Base-by-base conservation (phyloP, 2,888 invertebrate genomes). In the Axea sp. region DNA sequence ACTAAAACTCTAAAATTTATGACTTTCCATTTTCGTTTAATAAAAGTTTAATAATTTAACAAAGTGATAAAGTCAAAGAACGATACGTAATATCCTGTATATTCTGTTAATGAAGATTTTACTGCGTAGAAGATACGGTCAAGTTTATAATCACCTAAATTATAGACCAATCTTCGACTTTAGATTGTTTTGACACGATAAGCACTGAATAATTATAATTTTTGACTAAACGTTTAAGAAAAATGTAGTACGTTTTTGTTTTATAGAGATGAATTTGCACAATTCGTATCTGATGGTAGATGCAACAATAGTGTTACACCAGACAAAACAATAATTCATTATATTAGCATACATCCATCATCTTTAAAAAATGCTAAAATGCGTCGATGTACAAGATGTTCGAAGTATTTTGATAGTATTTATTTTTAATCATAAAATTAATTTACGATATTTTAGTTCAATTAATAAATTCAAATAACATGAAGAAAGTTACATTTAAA, bases 301-400 rank as follows among this genome's bases (percentile, higher is more conserved):
- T 69, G 64, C 9, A 74, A 68, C 68, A 73, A 73, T 73, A 57
- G 73, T 22, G 62, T 73, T 67, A 60, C 57, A 62, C 62, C 65
- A 59, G 35, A 33, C 55, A 15, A 57, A 45, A 51, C 57, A 57
- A 64, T 73, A 68, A 62, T 62, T 62, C 57, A 68, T 53, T 57
- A 57, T 51, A 53, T 62, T 55, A 49, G 60, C 62, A 62, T 55
- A 65, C 41, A 47, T 45, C 9, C 49, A 19, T 31, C 35, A 33
- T 33, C 7, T 33, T 30, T 15, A 28, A 53, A 26, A 22, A 37
- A n/a, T n/a, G n/a, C n/a, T n/a, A n/a, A n/a, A n/a, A n/a, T n/a
- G n/a, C n/a, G n/a, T n/a, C n/a, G n/a, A n/a, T n/a, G n/a, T n/a
- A n/a, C n/a, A n/a, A n/a, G n/a, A n/a, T n/a, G n/a, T n/a, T n/a